A percentile compares a stretch with the other conserved stretches of the same genome.
These are phyloP conservation scores for Scaptodrosophila latifasciaeformis DNA, from an alignment of 2,888 invertebrate genomes.

Conservation along the genomic window DNA sequence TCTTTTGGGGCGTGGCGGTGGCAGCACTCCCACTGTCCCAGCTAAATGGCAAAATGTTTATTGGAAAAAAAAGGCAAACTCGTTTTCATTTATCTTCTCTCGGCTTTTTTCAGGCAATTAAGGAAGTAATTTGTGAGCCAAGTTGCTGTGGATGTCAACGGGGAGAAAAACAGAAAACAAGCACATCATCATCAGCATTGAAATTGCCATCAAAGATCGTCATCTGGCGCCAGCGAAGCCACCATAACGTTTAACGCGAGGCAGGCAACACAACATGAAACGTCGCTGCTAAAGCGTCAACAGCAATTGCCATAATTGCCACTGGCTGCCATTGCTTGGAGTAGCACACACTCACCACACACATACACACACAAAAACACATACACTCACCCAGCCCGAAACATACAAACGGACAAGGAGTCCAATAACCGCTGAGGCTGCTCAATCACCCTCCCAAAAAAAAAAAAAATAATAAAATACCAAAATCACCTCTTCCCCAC, in stretches of 20 bases:
- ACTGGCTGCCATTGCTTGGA: slow-evolving; percentile 34
- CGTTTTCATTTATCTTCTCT: slow-evolving; percentile 29
- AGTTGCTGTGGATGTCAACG: slow-evolving; percentile 22
- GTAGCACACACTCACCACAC: slow-evolving; percentile 28
- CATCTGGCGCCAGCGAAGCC: slow-evolving; percentile 34
- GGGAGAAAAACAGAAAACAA: slow-evolving; percentile 14
- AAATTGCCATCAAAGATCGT: slow-evolving; percentile 34
- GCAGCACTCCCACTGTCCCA: slow-evolving; percentile 9
- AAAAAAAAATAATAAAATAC: too few relatives aligned
- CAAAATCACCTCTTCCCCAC: too few relatives aligned
- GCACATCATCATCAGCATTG: slow-evolving; percentile 18
- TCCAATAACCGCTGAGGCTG: slow-evolving; percentile 62
- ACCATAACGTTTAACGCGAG: slow-evolving; percentile 23
- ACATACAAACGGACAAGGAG: slow-evolving; percentile 37
- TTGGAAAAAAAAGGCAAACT: too few relatives aligned
- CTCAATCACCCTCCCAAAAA: slow-evolving; percentile 23
- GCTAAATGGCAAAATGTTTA: slow-evolving; percentile 19
- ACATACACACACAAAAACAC: slow-evolving; percentile 24
- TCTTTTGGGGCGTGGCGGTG: too few relatives aligned
- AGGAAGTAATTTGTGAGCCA: slow-evolving; percentile 63
- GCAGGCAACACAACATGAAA: slow-evolving; percentile 62
- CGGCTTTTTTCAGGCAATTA: slow-evolving; percentile 60
- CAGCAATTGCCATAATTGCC: slow-evolving; percentile 67
- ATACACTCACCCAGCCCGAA: slow-evolving; percentile 10
- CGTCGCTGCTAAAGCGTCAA: slow-evolving; percentile 64